Evolutionary conservation across 2,797 vertebrate species (phyloP), one percentile per base, ranked within the genome.

Genomic region (Acanthurus lineatus): DNA sequence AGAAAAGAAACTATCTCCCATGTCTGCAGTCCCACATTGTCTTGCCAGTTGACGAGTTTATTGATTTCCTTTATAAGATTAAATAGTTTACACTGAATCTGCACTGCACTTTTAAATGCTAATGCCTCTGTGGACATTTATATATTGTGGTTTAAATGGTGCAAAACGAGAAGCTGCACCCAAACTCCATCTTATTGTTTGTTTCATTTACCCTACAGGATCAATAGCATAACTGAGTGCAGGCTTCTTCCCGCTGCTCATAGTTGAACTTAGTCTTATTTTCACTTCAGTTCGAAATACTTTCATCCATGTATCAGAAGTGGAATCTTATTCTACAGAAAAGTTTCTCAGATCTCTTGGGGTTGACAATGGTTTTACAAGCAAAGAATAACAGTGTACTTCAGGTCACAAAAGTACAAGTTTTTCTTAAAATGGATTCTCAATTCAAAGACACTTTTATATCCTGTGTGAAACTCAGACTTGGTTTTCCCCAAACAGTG

Each of bases 131-230:
- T 62, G 49, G 59, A 71, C 45, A 56, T 47, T 66, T 54, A 63
- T 52, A 8, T 52, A 35, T 73, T 58, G 40, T 64, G 42, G n/a
- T 72, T 49, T 75, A 25, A 54, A 81, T 65, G 62, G 28, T 48
- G 20, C 60, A 64, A 61, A 15, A 59, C 4, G 73, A 45, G 76
- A 56, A 73, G 67, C 66, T 75, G 79, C 77, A 67, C 9, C 6
- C 59, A 86, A 81, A 19, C 68, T 85, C 35, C 87, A 91, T 92
- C 89, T n/a, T 40, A 79, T 67, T 69, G 53, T 85, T 63, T 47
- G 70, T 64, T 79, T 69, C 53, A 72, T 66, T 71, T 67, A 60
- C 71, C 28, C 38, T 5, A 66, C 38, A 67, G 6, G 44, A 76
- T 85, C 76, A 82, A 77, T 73, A 58, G 32, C 19, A 40, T 45